Evolutionary conservation across 1,140 invertebrate species (phyloP), one percentile per base, ranked within the genome.

Genomic region (Zaprionus ghesquierei): DNA sequence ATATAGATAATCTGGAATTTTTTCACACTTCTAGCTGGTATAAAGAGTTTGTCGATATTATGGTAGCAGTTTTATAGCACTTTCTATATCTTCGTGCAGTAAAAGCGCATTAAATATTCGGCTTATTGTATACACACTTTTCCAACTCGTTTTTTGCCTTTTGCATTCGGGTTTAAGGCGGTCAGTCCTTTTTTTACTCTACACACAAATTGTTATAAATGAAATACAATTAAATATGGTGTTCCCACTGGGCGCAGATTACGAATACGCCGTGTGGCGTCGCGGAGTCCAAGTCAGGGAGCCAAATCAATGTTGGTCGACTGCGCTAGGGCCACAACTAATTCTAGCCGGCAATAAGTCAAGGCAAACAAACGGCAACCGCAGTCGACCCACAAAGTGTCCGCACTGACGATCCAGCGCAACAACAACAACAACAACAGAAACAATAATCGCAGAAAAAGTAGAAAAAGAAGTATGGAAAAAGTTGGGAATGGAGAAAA

Each of bases 201-300:
- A 58, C 58, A 70, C 68, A 70, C 77, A 86, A 86, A 86, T 84
- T 90, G 86, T 87, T 90, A 86, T 90, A 86, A 90, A 90, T 90
- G 86, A 90, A 90, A 90, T 86, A 90, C 72, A 90, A 90, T 90
- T 90, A 90, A 90, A 90, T 90, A 86, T 72, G 29, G 38, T 13
- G 51, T 20, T 12, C 63, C 35, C 63, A 35, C 33, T 22, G 51
- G 51, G 60, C 81, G 74, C 66, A 87, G 82, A 87, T 85, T 87
- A 87, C 81, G 81, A 81, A 85, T 85, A 85, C 81, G 81, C 78
- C 66, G 62, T 60, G 60, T 75, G 70, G 60, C n/a, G n/a, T n/a
- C n/a, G n/a, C n/a, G n/a, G n/a, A n/a, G n/a, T n/a, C n/a, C n/a
- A n/a, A n/a, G n/a, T n/a, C n/a, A n/a, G n/a, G n/a, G n/a, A n/a